These are phyloP conservation scores for Lethenteron camtschaticum DNA, from an alignment of 2,113 vertebrate species.

Conservation along the genomic window DNA sequence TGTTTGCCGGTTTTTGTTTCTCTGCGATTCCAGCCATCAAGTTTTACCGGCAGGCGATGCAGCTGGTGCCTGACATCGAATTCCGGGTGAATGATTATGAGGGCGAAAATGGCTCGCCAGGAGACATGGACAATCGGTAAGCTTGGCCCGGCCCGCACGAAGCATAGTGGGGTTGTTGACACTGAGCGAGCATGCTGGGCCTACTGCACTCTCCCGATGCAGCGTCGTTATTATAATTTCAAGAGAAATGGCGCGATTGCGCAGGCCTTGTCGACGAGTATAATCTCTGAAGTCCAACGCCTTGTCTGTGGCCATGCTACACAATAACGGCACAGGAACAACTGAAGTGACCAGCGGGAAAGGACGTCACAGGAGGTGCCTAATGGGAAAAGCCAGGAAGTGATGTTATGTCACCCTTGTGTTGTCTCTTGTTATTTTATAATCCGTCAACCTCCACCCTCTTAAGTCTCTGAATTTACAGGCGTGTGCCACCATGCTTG, in stretches of 20 bases:
- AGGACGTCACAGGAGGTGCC: no score
- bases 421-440: no score
- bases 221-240: background rate
- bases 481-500: no score
- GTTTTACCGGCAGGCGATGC: conserved; percentile 93
- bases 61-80: conserved; percentile 91
- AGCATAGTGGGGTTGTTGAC: conserved; percentile 10
- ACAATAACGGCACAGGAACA: no score
- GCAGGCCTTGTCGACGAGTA: background rate
- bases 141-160: conserved; percentile 40
- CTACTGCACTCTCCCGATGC: background rate
- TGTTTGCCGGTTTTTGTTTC: background rate
- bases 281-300: no score
- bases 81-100: conserved; percentile 46
- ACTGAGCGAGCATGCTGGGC: conserved; percentile 7
- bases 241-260: background rate
- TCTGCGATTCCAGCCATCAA: conserved; percentile 65
- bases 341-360: no score
- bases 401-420: no score
- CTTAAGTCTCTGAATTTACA: no score
- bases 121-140: conserved; percentile 44
- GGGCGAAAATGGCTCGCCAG: conserved; percentile 48
- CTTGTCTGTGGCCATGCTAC: no score
- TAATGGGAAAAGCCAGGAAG: no score
- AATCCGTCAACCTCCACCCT: no score